Evolutionary conservation across 2,113 vertebrate species (phyloP).

Genomic region (Willisornis vidua): DNA sequence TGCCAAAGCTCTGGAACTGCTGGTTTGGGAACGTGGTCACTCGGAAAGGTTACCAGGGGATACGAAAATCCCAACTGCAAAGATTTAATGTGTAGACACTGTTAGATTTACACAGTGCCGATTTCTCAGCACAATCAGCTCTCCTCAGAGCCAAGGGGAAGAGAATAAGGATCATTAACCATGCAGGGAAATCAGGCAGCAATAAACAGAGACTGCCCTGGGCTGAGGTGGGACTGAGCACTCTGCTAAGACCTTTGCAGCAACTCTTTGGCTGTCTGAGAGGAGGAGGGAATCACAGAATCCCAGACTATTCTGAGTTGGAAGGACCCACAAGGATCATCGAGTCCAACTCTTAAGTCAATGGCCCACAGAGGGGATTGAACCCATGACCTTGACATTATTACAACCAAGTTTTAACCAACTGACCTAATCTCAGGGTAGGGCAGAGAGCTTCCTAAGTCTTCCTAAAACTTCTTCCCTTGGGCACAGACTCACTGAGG

Average conservation of each 20-base stretch:
- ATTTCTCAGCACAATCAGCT: neutral
- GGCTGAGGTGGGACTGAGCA: neutral
- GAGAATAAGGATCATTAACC: neutral
- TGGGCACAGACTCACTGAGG: neutral
- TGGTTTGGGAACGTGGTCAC: rapidly evolving
- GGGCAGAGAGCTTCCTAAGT: neutral
- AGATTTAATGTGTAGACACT: neutral
- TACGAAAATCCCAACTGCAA: neutral
- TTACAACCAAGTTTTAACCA: too few relatives aligned
- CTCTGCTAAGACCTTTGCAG: neutral
- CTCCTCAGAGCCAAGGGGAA: neutral
- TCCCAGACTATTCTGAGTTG: too few relatives aligned
- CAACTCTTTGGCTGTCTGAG: neutral
- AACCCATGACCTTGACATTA: too few relatives aligned
- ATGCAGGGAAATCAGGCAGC: neutral
- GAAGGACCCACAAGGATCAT: too few relatives aligned
- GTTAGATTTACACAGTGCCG: neutral
- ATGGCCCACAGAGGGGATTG: too few relatives aligned
- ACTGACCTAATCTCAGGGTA: neutral
- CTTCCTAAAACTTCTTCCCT: neutral
- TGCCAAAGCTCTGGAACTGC: neutral
- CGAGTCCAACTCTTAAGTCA: too few relatives aligned
- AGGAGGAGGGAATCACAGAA: neutral
- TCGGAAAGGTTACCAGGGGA: neutral
- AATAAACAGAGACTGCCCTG: rapidly evolving